Conservation (phyloP, 2,113 vertebrate genomes). For the Brienomyrus brachyistius region DNA sequence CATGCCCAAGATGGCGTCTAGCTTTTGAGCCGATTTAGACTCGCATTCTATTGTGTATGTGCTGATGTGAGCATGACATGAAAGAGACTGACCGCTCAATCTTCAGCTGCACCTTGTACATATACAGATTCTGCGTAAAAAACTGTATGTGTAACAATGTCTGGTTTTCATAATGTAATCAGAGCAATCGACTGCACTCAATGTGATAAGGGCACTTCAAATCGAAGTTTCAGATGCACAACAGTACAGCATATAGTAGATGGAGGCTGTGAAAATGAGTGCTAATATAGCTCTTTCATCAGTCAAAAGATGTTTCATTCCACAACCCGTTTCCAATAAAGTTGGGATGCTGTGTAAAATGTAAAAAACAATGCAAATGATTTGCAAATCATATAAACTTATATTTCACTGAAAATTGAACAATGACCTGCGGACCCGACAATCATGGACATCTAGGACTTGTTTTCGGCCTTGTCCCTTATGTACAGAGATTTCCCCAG, state of each 20-base stretch:
- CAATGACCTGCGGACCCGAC: no score
- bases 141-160: background rate
- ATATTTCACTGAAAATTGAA: no score
- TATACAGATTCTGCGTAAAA: background rate
- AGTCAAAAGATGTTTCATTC: background rate
- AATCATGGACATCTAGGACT: no score
- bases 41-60: background rate
- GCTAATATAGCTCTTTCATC: background rate
- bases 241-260: background rate
- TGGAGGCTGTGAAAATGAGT: background rate
- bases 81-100: background rate
- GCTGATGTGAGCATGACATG: background rate
- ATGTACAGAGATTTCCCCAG: no score
- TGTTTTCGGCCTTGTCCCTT: no score
- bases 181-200: background rate
- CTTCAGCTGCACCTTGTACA: background rate
- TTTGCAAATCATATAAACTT: no score
- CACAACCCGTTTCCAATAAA: background rate
- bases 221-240: background rate
- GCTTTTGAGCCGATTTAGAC: background rate
- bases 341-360: no score
- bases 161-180: background rate
- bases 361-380: no score
- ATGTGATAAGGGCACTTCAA: background rate
- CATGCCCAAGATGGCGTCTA: background rate